phyloP scores from a whole-genome alignment of 2,113 vertebrate species.

The Glareola pratincola region DNA sequence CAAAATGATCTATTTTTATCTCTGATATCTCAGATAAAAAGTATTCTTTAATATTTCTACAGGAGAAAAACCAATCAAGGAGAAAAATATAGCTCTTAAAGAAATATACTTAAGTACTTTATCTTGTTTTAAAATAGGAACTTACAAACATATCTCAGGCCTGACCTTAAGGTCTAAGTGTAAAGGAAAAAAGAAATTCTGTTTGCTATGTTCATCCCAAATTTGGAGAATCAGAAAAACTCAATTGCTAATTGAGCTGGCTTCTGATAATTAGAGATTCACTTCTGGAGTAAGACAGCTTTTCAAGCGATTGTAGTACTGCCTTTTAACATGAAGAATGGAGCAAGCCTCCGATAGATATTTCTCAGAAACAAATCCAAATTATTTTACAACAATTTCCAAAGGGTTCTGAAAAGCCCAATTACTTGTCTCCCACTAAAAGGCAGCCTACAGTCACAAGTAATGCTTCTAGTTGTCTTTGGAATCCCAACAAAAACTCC shows the following conservation, averaged over 20 bases:
- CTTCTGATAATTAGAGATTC: background rate
- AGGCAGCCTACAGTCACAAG: background rate
- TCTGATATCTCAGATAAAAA: background rate
- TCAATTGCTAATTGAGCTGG: background rate
- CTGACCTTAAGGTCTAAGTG: background rate
- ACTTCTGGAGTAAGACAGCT: background rate
- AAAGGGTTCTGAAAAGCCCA: background rate
- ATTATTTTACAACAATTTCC: background rate
- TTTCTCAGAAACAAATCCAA: background rate
- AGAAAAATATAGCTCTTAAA: background rate
- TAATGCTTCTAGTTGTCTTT: background rate
- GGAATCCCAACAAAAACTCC: background rate
- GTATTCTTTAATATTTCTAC: background rate
- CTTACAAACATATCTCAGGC: background rate
- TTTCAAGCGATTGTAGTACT: background rate
- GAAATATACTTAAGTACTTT: background rate
- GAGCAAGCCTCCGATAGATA: background rate
- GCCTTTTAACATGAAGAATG: background rate
- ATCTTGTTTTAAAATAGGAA: background rate
- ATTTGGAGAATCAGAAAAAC: background rate
- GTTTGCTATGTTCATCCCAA: background rate
- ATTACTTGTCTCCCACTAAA: background rate
- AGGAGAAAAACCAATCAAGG: background rate
- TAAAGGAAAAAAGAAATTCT: background rate
- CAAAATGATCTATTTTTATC: background rate